Conservation (phyloP, 2,797 vertebrate genomes). For the Sorex maritimensis region DNA sequence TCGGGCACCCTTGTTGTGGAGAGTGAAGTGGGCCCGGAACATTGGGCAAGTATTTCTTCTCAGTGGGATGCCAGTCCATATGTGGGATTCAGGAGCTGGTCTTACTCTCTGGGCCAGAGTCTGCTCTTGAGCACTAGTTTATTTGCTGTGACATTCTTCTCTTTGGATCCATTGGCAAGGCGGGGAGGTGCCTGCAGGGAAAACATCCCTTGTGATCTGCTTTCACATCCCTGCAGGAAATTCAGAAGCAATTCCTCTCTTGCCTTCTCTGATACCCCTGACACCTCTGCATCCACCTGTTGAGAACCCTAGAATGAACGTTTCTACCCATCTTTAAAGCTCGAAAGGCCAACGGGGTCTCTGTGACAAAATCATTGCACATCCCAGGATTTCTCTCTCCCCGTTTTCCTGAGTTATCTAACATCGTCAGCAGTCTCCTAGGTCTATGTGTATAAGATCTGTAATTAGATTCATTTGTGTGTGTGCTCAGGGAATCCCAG, state of each 20-base stretch:
- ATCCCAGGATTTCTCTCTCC: conserved; percentile 51
- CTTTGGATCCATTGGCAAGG: neutral
- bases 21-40: neutral
- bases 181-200: conserved; percentile 28
- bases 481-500: conserved; percentile 59
- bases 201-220: conserved; percentile 33
- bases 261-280: conserved; percentile 37
- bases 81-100: no score
- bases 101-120: rapidly evolving
- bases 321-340: conserved; percentile 1
- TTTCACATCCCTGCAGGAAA: conserved; percentile 40
- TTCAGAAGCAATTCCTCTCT: conserved; percentile 12
- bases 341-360: conserved; percentile 28
- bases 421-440: conserved; percentile 32
- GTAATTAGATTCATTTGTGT: conserved; percentile 79
- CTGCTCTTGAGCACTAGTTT: neutral
- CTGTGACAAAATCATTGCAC: conserved; percentile 57
- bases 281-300: neutral
- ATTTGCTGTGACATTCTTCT: neutral
- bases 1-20: neutral
- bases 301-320: conserved; percentile 38
- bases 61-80: neutral
- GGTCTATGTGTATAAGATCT: conserved; percentile 49
- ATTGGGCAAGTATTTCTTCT: neutral
- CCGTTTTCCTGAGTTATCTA: conserved; percentile 39